These are phyloP conservation scores for Tinea trinotella DNA, from an alignment of 2,888 invertebrate species.

Conservation along the genomic window DNA sequence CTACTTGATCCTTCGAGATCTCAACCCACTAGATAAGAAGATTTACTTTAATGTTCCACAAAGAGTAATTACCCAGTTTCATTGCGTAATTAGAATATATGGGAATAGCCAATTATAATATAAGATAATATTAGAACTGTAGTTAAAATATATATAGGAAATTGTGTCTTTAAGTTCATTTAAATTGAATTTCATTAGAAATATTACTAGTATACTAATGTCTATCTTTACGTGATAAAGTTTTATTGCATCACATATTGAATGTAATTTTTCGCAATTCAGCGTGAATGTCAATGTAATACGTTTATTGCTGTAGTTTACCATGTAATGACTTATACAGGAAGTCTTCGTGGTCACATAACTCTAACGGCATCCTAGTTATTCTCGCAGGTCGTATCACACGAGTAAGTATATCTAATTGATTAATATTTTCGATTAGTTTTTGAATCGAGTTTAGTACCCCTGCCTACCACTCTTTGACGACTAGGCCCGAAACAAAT, in stretches of 20 bases:
- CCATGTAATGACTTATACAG: not conserved
- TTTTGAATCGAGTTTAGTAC: too few relatives aligned
- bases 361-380: not conserved
- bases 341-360: not conserved
- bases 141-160: not conserved
- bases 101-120: slow-evolving; percentile 5
- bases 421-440: not conserved
- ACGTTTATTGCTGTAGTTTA: slow-evolving; percentile 1
- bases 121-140: not conserved
- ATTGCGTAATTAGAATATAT: slow-evolving; percentile 18
- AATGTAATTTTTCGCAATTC: slow-evolving; percentile 1
- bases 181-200: not conserved
- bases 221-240: not conserved
- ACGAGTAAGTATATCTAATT: not conserved
- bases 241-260: slow-evolving; percentile 9
- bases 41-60: not conserved
- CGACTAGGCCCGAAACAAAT: too few relatives aligned
- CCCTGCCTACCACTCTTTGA: too few relatives aligned
- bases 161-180: not conserved
- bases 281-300: not conserved
- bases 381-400: not conserved
- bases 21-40: slow-evolving; percentile 8
- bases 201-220: not conserved
- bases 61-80: slow-evolving; percentile 16
- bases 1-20: slow-evolving; percentile 9